Evolutionary conservation across 2,888 invertebrate genomes (phyloP).

Genomic region (Pandemis heparana): DNA sequence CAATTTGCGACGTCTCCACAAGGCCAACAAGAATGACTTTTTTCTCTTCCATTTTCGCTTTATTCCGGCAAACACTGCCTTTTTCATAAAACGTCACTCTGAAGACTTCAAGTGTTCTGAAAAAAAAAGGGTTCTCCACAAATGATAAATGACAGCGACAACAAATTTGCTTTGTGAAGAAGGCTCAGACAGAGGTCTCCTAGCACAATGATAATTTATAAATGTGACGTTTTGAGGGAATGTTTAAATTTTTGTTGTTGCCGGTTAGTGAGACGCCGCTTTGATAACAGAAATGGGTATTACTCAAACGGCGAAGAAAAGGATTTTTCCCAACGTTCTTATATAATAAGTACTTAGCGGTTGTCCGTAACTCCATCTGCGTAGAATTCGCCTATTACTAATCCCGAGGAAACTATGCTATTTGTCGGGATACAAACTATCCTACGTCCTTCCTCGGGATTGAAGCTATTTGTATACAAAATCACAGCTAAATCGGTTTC

Average conservation of each 20-base stretch:
- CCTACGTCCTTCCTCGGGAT: no score
- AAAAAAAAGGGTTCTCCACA: constrained; percentile 56
- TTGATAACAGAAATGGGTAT: neutral
- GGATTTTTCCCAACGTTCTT: no score
- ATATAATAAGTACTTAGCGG: no score
- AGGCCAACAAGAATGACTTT: constrained; percentile 9
- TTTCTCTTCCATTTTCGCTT: constrained; percentile 43
- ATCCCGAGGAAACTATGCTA: no score
- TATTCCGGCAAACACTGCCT: constrained; percentile 46
- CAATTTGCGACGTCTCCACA: constrained; percentile 12
- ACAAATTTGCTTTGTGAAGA: constrained; percentile 52
- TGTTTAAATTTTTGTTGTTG: constrained; percentile 1
- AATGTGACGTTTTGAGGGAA: constrained; percentile 21
- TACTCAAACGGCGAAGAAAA: neutral
- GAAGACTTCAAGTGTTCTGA: constrained; percentile 56
- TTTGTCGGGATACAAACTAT: no score
- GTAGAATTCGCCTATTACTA: no score
- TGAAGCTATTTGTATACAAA: no score
- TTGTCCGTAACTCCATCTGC: no score
- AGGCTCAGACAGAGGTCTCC: constrained; percentile 50
- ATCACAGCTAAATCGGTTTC: no score
- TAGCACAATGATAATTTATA: constrained; percentile 53
- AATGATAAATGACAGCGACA: constrained; percentile 59
- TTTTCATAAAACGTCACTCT: constrained; percentile 55
- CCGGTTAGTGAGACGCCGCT: neutral